Base-by-base conservation (phyloP, 2,113 vertebrate genomes). In the Aphelocoma coerulescens region DNA sequence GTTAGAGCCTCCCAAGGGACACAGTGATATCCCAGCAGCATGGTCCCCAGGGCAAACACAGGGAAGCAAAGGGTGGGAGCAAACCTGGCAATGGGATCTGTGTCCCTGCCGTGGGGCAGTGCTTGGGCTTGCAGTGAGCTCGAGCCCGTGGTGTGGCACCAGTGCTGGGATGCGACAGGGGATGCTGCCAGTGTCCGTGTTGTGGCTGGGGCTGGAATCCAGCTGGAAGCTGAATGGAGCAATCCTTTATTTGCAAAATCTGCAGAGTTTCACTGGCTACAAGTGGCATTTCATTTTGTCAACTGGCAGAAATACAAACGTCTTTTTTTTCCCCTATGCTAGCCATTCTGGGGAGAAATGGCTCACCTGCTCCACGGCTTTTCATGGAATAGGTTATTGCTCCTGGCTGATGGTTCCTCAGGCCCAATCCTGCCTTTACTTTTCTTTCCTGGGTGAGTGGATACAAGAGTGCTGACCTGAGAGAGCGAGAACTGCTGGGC, bases 171-270 rank as follows among this genome's bases (percentile, higher is more conserved):
- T 93, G 88, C 32, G 37, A 86, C 9, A 6, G 66, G 62, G 80
- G 76, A 35, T 10, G 37, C 89, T 95, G 94, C 84, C 86, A 82
- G 87, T 10, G 85, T n/a, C 48, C 5, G 0, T 6, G 32, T 41
- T 10, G 43, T 83, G 80, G 83, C 88, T 84, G 80, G 76, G 93
- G 93, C 94, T 80, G 68, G 51, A 75, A 92, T 96, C 96, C 93
- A 96, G 92, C 90, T 96, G 96, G 95, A 94, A 93, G 78, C 63
- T 63, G 89, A 22, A 90, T 0, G 83, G 85, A 92, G 37, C 91
- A 88, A 73, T 94, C 57, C 84, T 93, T 88, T 79, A 93, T 94
- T 93, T 96, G 95, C 85, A 95, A 96, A 96, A 93, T 90, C 93
- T 96, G 96, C 95, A 94, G 93, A 94, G 68, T 95, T 93, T 89